Evolutionary conservation across 2,888 invertebrate genomes (phyloP), one percentile per base, ranked within the genome.

Genomic region (Chalcosyrphus nemorum): DNA sequence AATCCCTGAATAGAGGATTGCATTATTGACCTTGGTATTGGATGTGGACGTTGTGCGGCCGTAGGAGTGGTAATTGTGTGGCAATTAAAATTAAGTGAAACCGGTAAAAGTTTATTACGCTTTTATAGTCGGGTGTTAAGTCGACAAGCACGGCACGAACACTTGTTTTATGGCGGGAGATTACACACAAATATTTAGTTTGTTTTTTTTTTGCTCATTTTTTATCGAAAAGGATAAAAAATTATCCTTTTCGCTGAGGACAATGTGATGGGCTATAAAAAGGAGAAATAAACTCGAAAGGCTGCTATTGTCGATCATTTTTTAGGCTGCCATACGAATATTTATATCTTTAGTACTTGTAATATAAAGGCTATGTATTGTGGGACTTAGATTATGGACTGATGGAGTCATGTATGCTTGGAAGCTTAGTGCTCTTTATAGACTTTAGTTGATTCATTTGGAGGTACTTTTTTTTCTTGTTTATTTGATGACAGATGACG

Each of bases 1-100:
- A 11, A 15, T 41, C 6, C 17, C 6, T n/a, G 41, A 27, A 24
- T 9, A 0, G 15, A 1, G 4, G 24, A 17, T 65, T 38, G 50
- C 65, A 66, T 17, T 54, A 66, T 24, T 50, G 50, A 59, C 38
- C 71, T 59, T 27, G 19, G 38, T 13, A 47, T 57, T 45, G 32
- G 24, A 47, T 56, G n/a, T n/a, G 11, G 3, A 47, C 4, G 19
- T 71, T 19, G 45, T 13, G n/a, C 9, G 9, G 19, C 7, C 4
- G 29, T 5, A 41, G 52, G 52, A 29, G 35, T 47, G 47, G 65
- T 56, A 75, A 81, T 81, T 75, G 68, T 45, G 21, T 41, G 70
- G 76, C 63, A 70, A 70, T 81, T 76, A 57, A 81, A 81, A 56
- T 63, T 75, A 70, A 76, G 63, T 63, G 70, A 52, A 50, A 41